Evolutionary conservation across 2,797 vertebrate genomes (phyloP).

Genomic region (Manis javanica): DNA sequence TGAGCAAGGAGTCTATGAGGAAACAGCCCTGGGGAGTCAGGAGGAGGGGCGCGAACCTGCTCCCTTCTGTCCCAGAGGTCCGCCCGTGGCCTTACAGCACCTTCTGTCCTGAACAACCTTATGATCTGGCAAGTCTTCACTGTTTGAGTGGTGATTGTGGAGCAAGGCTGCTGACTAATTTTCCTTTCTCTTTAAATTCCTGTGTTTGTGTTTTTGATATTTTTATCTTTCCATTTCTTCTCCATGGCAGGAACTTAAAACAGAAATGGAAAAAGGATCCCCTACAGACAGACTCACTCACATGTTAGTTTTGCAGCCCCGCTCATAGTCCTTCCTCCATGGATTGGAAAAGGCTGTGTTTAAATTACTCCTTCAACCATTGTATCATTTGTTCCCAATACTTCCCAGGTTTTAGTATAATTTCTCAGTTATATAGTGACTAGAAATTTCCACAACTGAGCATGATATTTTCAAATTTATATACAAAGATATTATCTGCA

Average conservation of each 20-base stretch:
- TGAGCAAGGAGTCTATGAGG: background rate
- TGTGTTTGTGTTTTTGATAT: conserved; percentile 2
- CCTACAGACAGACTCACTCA: background rate
- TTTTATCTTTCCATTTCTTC: conserved; percentile 43
- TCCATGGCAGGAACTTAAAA: background rate
- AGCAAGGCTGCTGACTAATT: background rate
- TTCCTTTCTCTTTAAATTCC: conserved; percentile 57
- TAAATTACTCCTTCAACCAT: background rate
- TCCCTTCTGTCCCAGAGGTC: background rate
- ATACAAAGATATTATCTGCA: background rate
- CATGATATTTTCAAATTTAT: background rate
- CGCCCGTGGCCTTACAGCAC: background rate
- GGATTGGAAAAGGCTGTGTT: background rate
- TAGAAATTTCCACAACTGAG: conserved; percentile 18
- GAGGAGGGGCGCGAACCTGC: background rate
- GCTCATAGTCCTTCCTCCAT: background rate
- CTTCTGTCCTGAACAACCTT: background rate
- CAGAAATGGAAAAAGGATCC: background rate
- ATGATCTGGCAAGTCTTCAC: background rate
- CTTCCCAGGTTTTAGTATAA: background rate
- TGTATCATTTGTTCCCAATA: background rate
- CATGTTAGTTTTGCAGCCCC: conserved; percentile 16
- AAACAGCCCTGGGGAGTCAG: background rate
- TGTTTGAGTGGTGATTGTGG: conserved; percentile 35
- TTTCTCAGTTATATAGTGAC: background rate